Base-by-base conservation (phyloP, 2,797 vertebrate genomes). In the Dipus sagitta region DNA sequence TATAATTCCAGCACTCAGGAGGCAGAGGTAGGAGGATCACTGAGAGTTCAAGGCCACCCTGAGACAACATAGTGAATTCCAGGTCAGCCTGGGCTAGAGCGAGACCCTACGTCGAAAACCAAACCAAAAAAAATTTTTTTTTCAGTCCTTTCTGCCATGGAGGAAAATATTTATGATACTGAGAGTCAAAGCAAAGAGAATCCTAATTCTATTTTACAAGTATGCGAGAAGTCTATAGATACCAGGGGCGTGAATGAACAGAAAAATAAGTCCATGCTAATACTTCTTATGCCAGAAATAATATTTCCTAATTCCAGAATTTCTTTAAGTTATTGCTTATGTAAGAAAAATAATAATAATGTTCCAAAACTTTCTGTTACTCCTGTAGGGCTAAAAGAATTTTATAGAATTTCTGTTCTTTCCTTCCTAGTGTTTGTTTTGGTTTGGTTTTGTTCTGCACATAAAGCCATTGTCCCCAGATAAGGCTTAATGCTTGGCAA, bases 391-490 rank as follows among this genome's bases (percentile, higher is more conserved):
- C 82, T 14, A 24, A 80, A 6, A 21, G 28, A 52, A 87, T 81
- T 84, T 88, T 90, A 34, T 10, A 28, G 12, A 62, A 4, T 62
- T 52, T 86, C 32, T 89, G 77, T 30, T 58, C 8, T 26, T 91
- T 34, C 11, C 26, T 68, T 78, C 23, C 12, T 77, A 77, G 7
- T 58, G 24, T 79, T 81, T 92, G 26, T 65, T 77, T 47, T 64
- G 42, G 14, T 42, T 67, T 83, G 58, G 3, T 60, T 93, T 82
- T 30, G 15, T 71, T 92, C 64, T 79, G 1, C n/a, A 17, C 15
- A 58, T 71, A 88, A 88, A 96, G 17, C 30, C 3, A 4, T n/a
- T 90, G 14, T 85, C 71, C 38, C 81, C 34, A 78, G 15, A 92
- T 12, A 91, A 77, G 67, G 20, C 26, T 91, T 82, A 94, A 88